Evolutionary conservation across 2,888 invertebrate genomes (phyloP).

Genomic region (Synergus umbraculus): DNA sequence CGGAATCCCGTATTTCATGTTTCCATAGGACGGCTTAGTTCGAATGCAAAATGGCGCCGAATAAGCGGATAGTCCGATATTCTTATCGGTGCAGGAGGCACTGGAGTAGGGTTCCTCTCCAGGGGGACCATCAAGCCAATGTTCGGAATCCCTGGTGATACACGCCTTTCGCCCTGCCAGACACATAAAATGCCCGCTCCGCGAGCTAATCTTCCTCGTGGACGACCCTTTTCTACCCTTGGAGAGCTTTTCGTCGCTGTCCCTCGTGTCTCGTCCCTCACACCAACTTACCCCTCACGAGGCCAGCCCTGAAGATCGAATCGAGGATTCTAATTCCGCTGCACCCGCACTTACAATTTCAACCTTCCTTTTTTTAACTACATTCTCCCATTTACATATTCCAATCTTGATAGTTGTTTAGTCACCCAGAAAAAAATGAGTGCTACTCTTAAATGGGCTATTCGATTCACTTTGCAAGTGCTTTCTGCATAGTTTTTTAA

Average conservation of each 20-base stretch:
- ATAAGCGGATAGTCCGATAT: conserved; percentile 53
- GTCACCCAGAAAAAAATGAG: background rate
- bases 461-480: background rate
- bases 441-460: background rate
- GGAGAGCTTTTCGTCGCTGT: conserved; percentile 52
- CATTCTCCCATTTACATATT: conserved; percentile 58
- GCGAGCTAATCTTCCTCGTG: conserved; percentile 55
- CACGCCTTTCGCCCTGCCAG: conserved; percentile 65
- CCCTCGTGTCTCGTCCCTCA: conserved; percentile 53
- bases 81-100: conserved; percentile 49
- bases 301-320: conserved; percentile 17
- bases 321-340: conserved; percentile 56
- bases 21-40: conserved; percentile 5
- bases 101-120: conserved; percentile 27
- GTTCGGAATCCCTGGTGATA: conserved; percentile 68
- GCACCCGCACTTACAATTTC: conserved; percentile 43
- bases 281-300: conserved; percentile 42
- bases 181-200: conserved; percentile 62
- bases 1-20: conserved; percentile 20
- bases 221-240: conserved; percentile 54
- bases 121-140: conserved; percentile 58
- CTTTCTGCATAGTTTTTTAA: no score
- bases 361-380: conserved; percentile 44
- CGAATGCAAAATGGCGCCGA: conserved; percentile 52
- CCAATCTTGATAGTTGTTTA: conserved; percentile 48